Conservation (phyloP, 2,797 vertebrate species). For the Cichlasoma orientale region DNA sequence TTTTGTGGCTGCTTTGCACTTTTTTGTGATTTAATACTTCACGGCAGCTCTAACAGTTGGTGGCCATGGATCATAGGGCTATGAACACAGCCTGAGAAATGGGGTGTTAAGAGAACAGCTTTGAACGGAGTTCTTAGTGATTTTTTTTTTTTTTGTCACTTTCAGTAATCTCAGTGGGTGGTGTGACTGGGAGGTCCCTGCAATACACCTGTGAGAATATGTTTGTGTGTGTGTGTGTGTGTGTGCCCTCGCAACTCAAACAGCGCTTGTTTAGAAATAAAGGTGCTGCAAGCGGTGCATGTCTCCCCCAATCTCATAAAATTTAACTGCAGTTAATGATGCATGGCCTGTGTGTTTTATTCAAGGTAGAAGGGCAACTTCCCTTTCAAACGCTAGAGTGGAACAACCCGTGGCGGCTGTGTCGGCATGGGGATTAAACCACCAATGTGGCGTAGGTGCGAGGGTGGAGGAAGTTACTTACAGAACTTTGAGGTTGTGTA, state of each 20-base stretch:
- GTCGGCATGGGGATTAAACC: conserved; percentile 40
- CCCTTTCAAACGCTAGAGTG: conserved; percentile 32
- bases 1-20: conserved; percentile 53
- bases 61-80: conserved; percentile 59
- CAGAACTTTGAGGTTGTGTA: conserved; percentile 94
- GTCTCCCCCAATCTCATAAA: conserved; percentile 72
- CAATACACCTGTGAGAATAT: conserved; percentile 64
- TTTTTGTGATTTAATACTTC: conserved; percentile 53
- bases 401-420: conserved; percentile 40
- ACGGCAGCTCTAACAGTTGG: conserved; percentile 48
- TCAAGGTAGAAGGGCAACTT: conserved; percentile 52
- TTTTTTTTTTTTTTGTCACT: conserved; percentile 59
- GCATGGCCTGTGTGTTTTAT: conserved; percentile 69
- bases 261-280: conserved; percentile 56
- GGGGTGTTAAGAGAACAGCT: conserved; percentile 50
- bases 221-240: conserved; percentile 5
- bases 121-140: conserved; percentile 38
- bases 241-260: conserved; percentile 35
- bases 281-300: conserved; percentile 51
- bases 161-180: conserved; percentile 67
- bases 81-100: conserved; percentile 47
- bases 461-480: conserved; percentile 80
- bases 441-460: conserved; percentile 13
- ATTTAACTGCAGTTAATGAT: conserved; percentile 76
- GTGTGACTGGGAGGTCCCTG: conserved; percentile 68